Conservation (phyloP, 2,113 vertebrate species). For the Physeter macrocephalus region DNA sequence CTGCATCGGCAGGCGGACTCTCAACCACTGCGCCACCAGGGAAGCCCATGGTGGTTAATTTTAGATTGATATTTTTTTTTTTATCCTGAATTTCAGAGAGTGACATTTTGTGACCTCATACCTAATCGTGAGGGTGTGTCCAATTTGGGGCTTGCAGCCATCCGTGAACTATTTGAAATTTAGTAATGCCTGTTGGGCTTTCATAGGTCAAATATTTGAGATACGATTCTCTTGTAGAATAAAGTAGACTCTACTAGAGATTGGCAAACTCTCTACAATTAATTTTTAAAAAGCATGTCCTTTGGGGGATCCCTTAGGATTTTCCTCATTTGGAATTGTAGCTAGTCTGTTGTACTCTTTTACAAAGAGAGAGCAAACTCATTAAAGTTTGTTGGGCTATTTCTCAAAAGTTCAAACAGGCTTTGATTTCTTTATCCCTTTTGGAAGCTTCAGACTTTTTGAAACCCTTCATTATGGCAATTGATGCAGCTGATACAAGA, state of each 20-base stretch:
- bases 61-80: slow-evolving; percentile 19
- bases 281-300: not conserved
- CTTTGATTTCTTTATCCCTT: slow-evolving; percentile 51
- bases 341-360: not conserved
- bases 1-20: no score
- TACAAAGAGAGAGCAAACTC: slow-evolving; percentile 2
- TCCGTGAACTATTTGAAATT: slow-evolving; percentile 32
- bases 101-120: not conserved
- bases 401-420: slow-evolving; percentile 32
- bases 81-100: slow-evolving; percentile 25
- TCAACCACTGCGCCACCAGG: no score
- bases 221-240: slow-evolving; percentile 41
- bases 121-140: not conserved
- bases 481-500: slow-evolving; percentile 36
- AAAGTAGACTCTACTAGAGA: slow-evolving; percentile 42
- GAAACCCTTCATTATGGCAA: slow-evolving; percentile 42
- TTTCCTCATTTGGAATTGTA: slow-evolving; percentile 32
- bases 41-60: not conserved
- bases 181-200: slow-evolving; percentile 38
- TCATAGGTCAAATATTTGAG: slow-evolving; percentile 38
- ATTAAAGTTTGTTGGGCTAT: not conserved
- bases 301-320: slow-evolving; percentile 12
- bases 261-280: slow-evolving; percentile 38
- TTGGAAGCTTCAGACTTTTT: slow-evolving; percentile 49
- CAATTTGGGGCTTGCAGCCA: not conserved